A percentile compares a stretch with the other conserved stretches of the same genome.
Evolutionary conservation across 2,888 invertebrate species (phyloP).

Genomic region (Agrochola lota): DNA sequence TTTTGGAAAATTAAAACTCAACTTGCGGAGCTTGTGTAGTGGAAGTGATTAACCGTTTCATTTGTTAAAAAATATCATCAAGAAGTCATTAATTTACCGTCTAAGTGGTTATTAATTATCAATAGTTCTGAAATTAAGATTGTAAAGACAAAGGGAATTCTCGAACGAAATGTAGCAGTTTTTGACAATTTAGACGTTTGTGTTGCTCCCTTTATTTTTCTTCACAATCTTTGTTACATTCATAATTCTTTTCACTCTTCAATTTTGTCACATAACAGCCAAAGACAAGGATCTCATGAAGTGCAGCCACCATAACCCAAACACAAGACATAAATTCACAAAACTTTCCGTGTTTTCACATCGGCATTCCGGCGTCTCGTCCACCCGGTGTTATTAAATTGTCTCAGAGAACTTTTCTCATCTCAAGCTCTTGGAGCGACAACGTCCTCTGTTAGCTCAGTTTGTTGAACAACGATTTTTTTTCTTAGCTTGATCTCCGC

Average conservation of each 20-base stretch:
- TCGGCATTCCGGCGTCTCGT: conserved; percentile 75
- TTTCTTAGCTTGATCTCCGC: conserved; percentile 68
- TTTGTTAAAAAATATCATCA: background rate
- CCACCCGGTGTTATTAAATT: conserved; percentile 85
- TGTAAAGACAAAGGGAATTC: background rate
- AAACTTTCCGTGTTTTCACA: conserved; percentile 72
- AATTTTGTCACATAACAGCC: conserved; percentile 21
- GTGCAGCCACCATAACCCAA: conserved; percentile 51
- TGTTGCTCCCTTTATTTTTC: background rate
- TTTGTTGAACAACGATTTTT: conserved; percentile 69
- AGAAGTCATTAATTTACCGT: background rate
- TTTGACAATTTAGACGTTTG: background rate
- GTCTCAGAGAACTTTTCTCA: conserved; percentile 86
- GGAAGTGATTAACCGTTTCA: background rate
- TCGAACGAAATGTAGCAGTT: background rate
- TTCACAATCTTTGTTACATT: background rate
- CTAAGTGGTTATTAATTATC: background rate
- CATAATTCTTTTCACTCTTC: conserved; percentile 10
- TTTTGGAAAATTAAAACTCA: background rate
- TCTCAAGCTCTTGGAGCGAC: conserved; percentile 73
- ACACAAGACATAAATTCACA: conserved; percentile 63
- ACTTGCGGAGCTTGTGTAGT: background rate
- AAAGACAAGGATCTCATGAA: conserved; percentile 52
- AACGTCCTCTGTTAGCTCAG: conserved; percentile 72
- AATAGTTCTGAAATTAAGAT: background rate